Evolutionary conservation across 2,888 invertebrate genomes (phyloP), one percentile per base, ranked within the genome.

Genomic region (Matsumyia berberina): DNA sequence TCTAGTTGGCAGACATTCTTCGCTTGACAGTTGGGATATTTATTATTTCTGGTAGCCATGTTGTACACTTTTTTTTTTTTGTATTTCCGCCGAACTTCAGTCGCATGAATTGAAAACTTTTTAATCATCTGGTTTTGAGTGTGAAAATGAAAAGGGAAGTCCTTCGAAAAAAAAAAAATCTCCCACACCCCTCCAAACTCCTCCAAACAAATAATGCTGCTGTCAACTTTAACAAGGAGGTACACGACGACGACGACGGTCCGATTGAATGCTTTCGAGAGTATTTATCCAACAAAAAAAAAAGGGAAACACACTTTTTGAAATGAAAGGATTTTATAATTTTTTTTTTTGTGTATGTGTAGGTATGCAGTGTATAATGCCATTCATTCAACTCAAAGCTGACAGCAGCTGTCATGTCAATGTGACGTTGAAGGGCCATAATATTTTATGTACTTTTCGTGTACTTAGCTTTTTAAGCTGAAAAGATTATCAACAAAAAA

Each of bases 391-490:
- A 67, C 67, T 78, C 82, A 83, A 78, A 83, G 67, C 66, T 83
- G 67, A 83, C 83, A 83, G 83, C 64, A 42, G 70, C 76, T 83
- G 83, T 83, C 78, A 83, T 58, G 78, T 78, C 78, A 78, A 64
- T 57, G 62, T 67, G 49, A 44, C 39, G 67, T 39, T 83, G 49
- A 69, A 73, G 78, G 57, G 53, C 53, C 67, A 53, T 67, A 77
- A 46, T 62, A 78, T 73, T 78, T 78, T 73, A 67, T 73, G 60
- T 73, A 73, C 67, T 69, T 64, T 69, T 78, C 62, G 57, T 73
- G 74, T 81, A 69, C 62, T 80, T 57, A 77, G 64, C n/a, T 67
- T 62, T 67, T 49, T 60, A 72, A 77, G 60, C 35, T 46, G 62
- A 62, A 24, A 7, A 42, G 62, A 69, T 74, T 74, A 69, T 62